Conservation (phyloP, 2,888 invertebrate species). For the Sericinus montela region DNA sequence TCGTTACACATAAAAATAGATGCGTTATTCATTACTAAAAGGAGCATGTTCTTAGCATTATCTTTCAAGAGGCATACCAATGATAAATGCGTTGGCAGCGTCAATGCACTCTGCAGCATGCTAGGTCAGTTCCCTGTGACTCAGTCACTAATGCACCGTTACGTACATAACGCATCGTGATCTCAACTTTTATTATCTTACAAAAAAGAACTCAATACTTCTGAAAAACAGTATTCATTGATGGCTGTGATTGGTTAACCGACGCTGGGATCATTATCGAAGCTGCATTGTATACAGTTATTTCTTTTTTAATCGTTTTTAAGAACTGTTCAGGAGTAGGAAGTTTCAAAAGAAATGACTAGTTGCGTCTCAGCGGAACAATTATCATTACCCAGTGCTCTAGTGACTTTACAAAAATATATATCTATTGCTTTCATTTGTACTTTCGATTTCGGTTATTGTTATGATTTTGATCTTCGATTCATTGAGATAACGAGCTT, state of each 20-base stretch:
- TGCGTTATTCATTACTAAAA: slow-evolving; percentile 68
- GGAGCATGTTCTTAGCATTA: slow-evolving; percentile 68
- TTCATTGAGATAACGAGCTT: background rate
- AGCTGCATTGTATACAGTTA: slow-evolving; percentile 31
- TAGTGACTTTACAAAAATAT: slow-evolving; percentile 66
- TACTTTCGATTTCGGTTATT: slow-evolving; percentile 65
- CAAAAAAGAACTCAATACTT: slow-evolving; percentile 7
- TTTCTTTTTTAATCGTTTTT: slow-evolving; percentile 10
- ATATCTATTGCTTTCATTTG: slow-evolving; percentile 52
- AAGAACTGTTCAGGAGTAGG: slow-evolving; percentile 23
- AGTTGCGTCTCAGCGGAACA: slow-evolving; percentile 51
- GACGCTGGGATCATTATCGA: slow-evolving; percentile 7
- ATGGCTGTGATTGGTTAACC: slow-evolving; percentile 18
- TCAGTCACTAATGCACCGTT: slow-evolving; percentile 73
- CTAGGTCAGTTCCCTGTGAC: slow-evolving; percentile 78
- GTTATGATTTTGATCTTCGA: slow-evolving; percentile 29
- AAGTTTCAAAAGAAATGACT: slow-evolving; percentile 38
- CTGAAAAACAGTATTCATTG: slow-evolving; percentile 16
- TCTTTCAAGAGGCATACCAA: slow-evolving; percentile 70
- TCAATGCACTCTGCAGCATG: slow-evolving; percentile 76
- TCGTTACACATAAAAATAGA: slow-evolving; percentile 57
- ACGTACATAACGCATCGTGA: slow-evolving; percentile 62
- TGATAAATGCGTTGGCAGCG: slow-evolving; percentile 69
- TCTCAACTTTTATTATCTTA: slow-evolving; percentile 41
- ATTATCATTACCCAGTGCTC: slow-evolving; percentile 65